Conservation (phyloP, 2,888 invertebrate genomes). For the Epirrhoe tristata region DNA sequence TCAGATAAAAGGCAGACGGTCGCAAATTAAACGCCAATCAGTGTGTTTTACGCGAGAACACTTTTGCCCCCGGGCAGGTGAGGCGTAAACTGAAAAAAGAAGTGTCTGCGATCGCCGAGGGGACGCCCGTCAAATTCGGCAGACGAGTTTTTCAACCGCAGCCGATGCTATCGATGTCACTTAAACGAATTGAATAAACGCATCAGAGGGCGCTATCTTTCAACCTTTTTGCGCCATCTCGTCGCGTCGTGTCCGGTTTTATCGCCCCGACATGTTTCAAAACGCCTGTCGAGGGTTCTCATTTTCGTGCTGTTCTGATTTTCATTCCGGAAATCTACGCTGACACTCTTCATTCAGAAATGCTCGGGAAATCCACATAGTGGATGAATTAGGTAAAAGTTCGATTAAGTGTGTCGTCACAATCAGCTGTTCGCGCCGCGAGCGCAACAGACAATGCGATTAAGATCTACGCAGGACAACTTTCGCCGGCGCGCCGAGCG, state of each 20-base stretch:
- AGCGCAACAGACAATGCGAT: constrained; percentile 86
- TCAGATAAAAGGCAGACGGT: constrained; percentile 61
- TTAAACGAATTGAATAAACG: constrained; percentile 84
- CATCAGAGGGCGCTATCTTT: constrained; percentile 70
- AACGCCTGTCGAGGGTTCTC: constrained; percentile 48
- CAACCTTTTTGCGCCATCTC: constrained; percentile 49
- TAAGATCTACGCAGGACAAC: constrained; percentile 86
- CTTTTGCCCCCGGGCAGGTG: constrained; percentile 72
- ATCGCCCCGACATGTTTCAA: constrained; percentile 51
- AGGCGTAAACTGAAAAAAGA: constrained; percentile 77
- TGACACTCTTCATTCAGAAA: constrained; percentile 18
- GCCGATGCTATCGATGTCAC: constrained; percentile 82
- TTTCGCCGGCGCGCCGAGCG: constrained; percentile 85
- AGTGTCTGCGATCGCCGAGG: constrained; percentile 57
- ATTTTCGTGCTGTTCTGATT: constrained; percentile 41
- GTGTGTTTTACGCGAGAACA: constrained; percentile 69
- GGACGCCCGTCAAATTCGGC: constrained; percentile 71
- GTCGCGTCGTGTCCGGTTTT: constrained; percentile 50
- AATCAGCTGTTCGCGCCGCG: constrained; percentile 82
- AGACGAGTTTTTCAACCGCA: constrained; percentile 81
- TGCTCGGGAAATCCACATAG: constrained; percentile 43
- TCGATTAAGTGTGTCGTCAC: constrained; percentile 77
- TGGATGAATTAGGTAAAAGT: constrained; percentile 70
- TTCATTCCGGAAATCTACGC: constrained; percentile 19
- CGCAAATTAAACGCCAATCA: constrained; percentile 75